phyloP scores from a whole-genome alignment of 1,140 invertebrate species.

The Anoplophora glabripennis region DNA sequence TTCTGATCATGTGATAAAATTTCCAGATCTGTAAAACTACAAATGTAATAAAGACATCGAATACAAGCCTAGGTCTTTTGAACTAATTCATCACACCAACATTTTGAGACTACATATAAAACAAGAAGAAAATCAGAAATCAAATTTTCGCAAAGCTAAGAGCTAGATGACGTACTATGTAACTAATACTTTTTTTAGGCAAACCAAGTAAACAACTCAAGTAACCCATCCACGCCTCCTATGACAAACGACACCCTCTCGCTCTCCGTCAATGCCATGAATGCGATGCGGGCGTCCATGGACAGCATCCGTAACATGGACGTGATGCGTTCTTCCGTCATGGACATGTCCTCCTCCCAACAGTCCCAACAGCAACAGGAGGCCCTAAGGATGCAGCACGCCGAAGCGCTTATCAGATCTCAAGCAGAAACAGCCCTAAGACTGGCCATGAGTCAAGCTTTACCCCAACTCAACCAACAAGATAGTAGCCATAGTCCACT shows the following conservation, averaged over 20 bases:
- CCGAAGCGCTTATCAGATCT: conserved; percentile 70
- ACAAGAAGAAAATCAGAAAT: too few species aligned
- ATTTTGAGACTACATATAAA: too few species aligned
- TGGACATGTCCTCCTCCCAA: conserved; percentile 44
- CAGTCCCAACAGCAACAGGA: conserved; percentile 63
- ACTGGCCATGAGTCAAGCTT: conserved; percentile 66
- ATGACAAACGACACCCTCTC: conserved; percentile 47
- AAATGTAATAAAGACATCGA: too few species aligned
- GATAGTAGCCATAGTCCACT: conserved; percentile 42
- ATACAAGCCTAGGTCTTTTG: too few species aligned
- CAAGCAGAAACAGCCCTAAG: conserved; percentile 79
- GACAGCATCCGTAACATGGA: conserved; percentile 47
- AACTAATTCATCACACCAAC: too few species aligned
- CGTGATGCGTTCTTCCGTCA: conserved; percentile 45
- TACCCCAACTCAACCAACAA: conserved; percentile 51
- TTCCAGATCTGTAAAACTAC: too few species aligned
- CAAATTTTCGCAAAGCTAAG: too few species aligned
- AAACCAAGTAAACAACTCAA: conserved; percentile 46
- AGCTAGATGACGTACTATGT: too few species aligned
- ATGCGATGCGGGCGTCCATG: conserved; percentile 51
- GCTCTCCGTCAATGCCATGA: conserved; percentile 46
- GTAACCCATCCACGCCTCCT: conserved; percentile 47
- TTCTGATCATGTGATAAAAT: too few species aligned
- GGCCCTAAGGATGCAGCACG: conserved; percentile 64
- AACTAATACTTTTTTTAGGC: conserved; percentile 33